Conservation (phyloP, 2,113 vertebrate species). For the Tauraco erythrolophus region DNA sequence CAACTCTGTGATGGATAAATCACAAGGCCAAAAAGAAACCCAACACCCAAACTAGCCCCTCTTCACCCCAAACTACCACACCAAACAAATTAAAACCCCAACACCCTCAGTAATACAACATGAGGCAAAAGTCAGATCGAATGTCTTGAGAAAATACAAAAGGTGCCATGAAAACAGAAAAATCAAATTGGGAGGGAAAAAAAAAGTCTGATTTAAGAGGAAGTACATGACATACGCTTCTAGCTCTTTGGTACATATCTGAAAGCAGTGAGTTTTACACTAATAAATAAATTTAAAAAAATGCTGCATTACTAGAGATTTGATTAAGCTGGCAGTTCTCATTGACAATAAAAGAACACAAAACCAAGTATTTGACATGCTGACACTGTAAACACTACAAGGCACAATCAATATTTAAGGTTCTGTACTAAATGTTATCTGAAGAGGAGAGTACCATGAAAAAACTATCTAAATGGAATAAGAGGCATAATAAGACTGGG, state of each 20-base stretch:
- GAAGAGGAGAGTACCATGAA: neutral
- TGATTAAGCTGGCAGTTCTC: neutral
- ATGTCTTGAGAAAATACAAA: neutral
- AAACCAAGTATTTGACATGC: neutral
- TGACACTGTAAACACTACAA: neutral
- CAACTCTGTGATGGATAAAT: neutral
- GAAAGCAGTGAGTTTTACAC: neutral
- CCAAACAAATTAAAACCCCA: neutral
- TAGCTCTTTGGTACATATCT: neutral
- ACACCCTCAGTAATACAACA: neutral
- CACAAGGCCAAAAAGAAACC: neutral
- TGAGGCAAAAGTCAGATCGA: neutral
- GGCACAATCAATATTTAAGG: neutral
- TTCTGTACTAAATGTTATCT: neutral
- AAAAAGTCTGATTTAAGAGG: neutral
- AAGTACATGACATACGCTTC: neutral
- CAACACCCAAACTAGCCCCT: fast-evolving
- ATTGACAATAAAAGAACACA: neutral
- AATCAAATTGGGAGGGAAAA: neutral
- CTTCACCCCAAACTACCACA: neutral
- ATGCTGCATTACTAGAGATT: neutral
- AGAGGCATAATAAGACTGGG: neutral
- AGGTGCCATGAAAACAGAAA: neutral
- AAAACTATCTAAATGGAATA: neutral
- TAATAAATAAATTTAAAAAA: neutral